These are phyloP conservation scores for Hippocampus kuda DNA, from an alignment of 2,797 vertebrate species.

Conservation along the genomic window DNA sequence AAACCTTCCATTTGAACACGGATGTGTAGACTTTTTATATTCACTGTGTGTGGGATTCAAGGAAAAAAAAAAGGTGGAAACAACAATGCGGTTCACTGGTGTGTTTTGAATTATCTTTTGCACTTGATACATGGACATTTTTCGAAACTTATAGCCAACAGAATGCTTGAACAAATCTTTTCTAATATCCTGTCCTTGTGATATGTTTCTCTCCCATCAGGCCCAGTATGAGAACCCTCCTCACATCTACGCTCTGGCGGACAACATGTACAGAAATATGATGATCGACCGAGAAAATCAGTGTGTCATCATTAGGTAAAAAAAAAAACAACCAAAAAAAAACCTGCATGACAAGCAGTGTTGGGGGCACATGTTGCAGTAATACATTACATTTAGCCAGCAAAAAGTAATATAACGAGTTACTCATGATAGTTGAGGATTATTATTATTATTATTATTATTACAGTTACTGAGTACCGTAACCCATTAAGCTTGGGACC, in stretches of 20 bases:
- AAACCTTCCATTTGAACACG: neutral
- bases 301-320: constrained; percentile 98
- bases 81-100: neutral
- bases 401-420: no score
- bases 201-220: constrained; percentile 46
- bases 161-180: neutral
- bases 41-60: neutral
- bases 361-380: no score
- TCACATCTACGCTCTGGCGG: constrained; percentile 95
- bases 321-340: neutral
- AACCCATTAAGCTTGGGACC: neutral
- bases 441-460: no score
- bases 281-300: constrained; percentile 97
- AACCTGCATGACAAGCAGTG: neutral
- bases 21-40: neutral
- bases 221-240: constrained; percentile 98
- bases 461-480: no score
- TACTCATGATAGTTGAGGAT: no score
- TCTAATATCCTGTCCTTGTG: neutral
- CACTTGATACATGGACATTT: neutral
- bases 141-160: neutral
- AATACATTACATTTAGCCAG: no score
- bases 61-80: neutral
- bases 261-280: constrained; percentile 99
- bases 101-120: neutral